Evolutionary conservation across 1,140 invertebrate genomes (phyloP), one percentile per base, ranked within the genome.

Genomic region (Lanistes nyassanus): DNA sequence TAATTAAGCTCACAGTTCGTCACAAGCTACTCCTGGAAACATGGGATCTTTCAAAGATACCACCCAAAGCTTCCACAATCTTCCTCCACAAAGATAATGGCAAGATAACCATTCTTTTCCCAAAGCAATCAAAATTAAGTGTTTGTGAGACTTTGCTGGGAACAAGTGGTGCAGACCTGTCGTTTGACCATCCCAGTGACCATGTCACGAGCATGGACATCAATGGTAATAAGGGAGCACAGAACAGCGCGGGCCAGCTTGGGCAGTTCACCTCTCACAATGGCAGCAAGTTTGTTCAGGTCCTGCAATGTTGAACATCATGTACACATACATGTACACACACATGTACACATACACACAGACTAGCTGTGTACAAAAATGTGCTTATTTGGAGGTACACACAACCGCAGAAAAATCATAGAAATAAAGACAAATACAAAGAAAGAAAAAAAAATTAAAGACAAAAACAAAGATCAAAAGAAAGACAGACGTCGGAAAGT

Each of bases 121-220:
- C n/a, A n/a, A n/a, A n/a, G n/a, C n/a, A n/a, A n/a, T n/a, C n/a
- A n/a, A n/a, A n/a, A n/a, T n/a, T n/a, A n/a, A n/a, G n/a, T n/a
- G n/a, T n/a, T n/a, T n/a, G n/a, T n/a, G n/a, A n/a, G n/a, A n/a
- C n/a, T n/a, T n/a, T n/a, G n/a, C n/a, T n/a, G n/a, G n/a, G n/a
- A n/a, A n/a, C n/a, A n/a, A n/a, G 21, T 13, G 26, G 9, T 56
- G 26, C 79, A 47, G 58, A 89, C 88, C 83, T 88, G 78, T 42
- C 77, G 80, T 65, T 83, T 79, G 1, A 95, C 92, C 85, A 97
- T 91, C 77, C 92, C 92, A 0, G 91, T 91, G 21, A 96, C 92
- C 23, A 94, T 96, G 84, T 97, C 95, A 83, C 95, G 92, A 11
- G 93, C 94, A 82, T 97, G 95, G 0, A 97, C 95, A 88, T 96